phyloP scores from a whole-genome alignment of 2,797 vertebrate genomes.

The Poeciliopsis paucimaculata region DNA sequence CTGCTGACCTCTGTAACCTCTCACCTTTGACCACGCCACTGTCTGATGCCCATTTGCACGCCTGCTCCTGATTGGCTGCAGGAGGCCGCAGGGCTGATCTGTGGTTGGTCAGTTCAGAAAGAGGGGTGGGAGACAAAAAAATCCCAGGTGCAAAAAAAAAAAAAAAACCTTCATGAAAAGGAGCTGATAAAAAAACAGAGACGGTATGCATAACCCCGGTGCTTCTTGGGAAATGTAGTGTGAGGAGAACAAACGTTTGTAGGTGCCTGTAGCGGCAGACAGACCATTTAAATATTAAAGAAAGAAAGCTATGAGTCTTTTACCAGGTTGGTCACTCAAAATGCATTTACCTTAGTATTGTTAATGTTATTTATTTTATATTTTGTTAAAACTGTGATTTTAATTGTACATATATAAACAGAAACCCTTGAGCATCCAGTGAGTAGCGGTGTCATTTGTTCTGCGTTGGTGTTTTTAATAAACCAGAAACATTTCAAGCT shows the following conservation, averaged over 20 bases:
- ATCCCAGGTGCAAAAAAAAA: conserved; percentile 74
- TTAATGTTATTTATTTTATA: conserved; percentile 85
- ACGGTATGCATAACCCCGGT: conserved; percentile 51
- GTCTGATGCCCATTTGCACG: conserved; percentile 57
- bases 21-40: conserved; percentile 79
- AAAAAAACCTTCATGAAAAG: conserved; percentile 3
- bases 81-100: conserved; percentile 57
- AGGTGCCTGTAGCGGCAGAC: conserved; percentile 43
- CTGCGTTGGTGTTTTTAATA: conserved; percentile 10
- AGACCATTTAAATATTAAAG: conserved; percentile 11
- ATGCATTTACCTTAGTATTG: conserved; percentile 77
- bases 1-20: conserved; percentile 75
- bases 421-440: conserved; percentile 66
- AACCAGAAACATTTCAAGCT: background rate
- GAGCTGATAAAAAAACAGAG: conserved; percentile 8
- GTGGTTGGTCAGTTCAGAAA: conserved; percentile 68
- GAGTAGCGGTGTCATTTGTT: conserved; percentile 41
- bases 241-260: conserved; percentile 59
- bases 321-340: conserved; percentile 67
- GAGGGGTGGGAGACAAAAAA: conserved; percentile 49
- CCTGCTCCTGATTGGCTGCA: conserved; percentile 68
- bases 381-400: conserved; percentile 82
- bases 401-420: conserved; percentile 77
- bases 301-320: conserved; percentile 39
- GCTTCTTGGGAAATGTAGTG: conserved; percentile 65